Evolutionary conservation across 2,113 vertebrate genomes (phyloP).

Genomic region (Rhagologus leucostigma): DNA sequence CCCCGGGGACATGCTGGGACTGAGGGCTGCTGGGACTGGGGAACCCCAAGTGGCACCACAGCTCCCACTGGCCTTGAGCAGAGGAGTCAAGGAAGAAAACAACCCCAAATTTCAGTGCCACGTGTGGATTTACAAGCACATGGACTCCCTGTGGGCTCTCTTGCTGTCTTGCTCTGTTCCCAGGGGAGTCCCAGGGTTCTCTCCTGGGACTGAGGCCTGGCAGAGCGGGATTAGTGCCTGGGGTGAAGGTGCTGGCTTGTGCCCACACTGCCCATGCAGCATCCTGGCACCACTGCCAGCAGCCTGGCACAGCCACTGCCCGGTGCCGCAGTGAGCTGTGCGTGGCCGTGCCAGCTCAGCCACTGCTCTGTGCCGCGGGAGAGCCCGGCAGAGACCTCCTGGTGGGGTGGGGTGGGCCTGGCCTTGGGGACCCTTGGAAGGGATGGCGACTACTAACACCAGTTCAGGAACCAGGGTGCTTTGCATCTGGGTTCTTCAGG

Average conservation of each 20-base stretch:
- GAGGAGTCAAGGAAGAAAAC: neutral
- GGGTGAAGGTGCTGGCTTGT: rapidly evolving
- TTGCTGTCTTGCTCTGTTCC: neutral
- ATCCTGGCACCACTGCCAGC: neutral
- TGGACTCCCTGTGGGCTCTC: neutral
- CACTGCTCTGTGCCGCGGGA: neutral
- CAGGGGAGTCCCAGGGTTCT: neutral
- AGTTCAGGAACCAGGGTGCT: neutral
- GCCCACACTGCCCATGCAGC: neutral
- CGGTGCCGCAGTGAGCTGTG: neutral
- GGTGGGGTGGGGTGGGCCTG: neutral
- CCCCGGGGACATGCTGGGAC: neutral
- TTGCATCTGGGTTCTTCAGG: neutral
- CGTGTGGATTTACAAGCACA: rapidly evolving
- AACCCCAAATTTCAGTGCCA: neutral
- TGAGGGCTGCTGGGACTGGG: neutral
- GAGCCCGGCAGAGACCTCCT: neutral
- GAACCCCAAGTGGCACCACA: neutral
- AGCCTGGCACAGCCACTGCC: neutral
- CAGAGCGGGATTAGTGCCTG: neutral
- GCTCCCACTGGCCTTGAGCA: rapidly evolving
- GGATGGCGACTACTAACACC: neutral
- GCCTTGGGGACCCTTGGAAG: neutral
- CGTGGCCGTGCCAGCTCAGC: neutral
- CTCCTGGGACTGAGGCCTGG: neutral